Evolutionary conservation across 2,797 vertebrate genomes (phyloP).

Genomic region (Spheniscus humboldti): DNA sequence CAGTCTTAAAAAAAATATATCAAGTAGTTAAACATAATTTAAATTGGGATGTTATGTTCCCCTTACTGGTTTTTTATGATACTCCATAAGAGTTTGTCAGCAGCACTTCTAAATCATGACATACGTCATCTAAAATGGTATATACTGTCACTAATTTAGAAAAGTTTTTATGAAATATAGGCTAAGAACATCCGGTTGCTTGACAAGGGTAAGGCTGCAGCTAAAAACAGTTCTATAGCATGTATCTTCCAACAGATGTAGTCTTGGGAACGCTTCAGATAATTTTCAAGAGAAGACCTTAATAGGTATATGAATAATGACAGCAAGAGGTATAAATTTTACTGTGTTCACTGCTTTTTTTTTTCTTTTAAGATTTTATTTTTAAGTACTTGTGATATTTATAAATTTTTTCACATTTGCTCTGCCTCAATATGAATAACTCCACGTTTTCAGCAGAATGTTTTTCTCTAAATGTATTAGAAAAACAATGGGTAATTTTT

Average conservation of each 20-base stretch:
- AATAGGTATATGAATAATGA: not conserved
- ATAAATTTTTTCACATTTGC: not conserved
- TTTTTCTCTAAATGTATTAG: not conserved
- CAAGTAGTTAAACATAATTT: not conserved
- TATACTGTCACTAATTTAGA: not conserved
- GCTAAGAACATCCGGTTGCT: not conserved
- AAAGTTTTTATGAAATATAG: not conserved
- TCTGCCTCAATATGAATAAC: not conserved
- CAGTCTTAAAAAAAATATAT: not conserved
- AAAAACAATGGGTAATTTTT: not conserved
- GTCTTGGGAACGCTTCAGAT: not conserved
- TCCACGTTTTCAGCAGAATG: not conserved
- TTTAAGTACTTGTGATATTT: not conserved
- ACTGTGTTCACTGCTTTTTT: not conserved
- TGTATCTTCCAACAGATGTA: not conserved
- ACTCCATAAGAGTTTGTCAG: not conserved
- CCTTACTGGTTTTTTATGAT: not conserved
- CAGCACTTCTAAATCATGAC: not conserved
- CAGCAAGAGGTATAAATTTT: not conserved
- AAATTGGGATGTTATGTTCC: not conserved
- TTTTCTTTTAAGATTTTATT: not conserved
- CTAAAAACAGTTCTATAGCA: not conserved
- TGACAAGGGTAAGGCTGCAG: not conserved
- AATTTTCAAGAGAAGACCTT: not conserved
- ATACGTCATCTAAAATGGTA: not conserved